These are phyloP conservation scores for Mormyrus proboscirostris DNA, from an alignment of 2,797 vertebrate species.

Conservation along the genomic window DNA sequence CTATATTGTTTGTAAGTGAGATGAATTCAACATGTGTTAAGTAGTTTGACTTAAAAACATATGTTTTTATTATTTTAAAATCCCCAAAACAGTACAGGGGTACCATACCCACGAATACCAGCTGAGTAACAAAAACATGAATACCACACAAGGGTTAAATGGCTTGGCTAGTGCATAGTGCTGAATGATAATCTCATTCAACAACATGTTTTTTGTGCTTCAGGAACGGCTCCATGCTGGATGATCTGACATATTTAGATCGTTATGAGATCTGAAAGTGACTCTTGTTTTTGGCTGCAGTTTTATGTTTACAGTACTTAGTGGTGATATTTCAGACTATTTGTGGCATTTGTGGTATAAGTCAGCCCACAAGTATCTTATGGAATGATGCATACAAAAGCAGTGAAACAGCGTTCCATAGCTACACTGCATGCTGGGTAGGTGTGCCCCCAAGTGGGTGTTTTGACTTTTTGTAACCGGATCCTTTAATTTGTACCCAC, in stretches of 20 bases:
- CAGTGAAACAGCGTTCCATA: not conserved
- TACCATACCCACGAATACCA: no score
- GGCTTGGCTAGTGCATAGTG: not conserved
- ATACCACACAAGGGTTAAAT: no score
- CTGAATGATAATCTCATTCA: not conserved
- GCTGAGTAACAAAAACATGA: no score
- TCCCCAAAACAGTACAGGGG: no score
- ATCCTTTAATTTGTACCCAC: conserved; percentile 64
- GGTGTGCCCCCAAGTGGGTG: conserved; percentile 35
- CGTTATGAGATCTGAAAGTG: not conserved
- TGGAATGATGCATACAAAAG: not conserved
- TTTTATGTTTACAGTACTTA: not conserved
- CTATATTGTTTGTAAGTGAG: no score
- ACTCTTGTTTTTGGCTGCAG: not conserved
- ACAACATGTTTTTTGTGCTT: not conserved
- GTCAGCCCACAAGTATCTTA: not conserved
- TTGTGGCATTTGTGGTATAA: not conserved
- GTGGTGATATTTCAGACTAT: not conserved
- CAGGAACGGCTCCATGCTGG: not conserved
- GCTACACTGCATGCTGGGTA: not conserved
- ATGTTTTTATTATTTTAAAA: no score
- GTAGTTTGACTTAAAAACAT: no score
- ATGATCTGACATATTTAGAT: not conserved
- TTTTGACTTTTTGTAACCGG: conserved; percentile 58
- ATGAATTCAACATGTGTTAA: no score